These are phyloP conservation scores for Actinemys pallida DNA, from an alignment of 2,113 vertebrate genomes.

Conservation along the genomic window DNA sequence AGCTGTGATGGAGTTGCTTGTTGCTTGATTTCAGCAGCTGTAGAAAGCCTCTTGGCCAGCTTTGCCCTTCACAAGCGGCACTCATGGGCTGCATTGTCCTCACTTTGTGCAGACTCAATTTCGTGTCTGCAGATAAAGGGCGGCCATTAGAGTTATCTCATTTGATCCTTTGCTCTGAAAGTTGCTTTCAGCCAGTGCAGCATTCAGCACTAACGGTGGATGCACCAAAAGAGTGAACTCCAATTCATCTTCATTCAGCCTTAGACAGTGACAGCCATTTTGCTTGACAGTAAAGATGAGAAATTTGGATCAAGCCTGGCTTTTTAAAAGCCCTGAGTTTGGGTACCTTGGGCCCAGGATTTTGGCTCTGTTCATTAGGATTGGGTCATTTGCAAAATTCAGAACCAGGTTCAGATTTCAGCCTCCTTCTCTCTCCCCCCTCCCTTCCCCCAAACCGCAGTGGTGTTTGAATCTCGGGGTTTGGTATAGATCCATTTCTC, in stretches of 20 bases:
- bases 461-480: not conserved
- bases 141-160: slow-evolving; percentile 2
- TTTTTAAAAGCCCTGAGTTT: slow-evolving; percentile 31
- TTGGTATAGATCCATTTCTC: rapidly evolving
- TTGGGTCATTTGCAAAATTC: not conserved
- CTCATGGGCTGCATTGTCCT: not conserved
- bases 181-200: not conserved
- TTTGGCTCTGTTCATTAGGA: not conserved
- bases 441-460: rapidly evolving
- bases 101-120: rapidly evolving
- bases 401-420: not conserved
- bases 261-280: slow-evolving; percentile 68
- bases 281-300: slow-evolving; percentile 62
- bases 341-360: not conserved
- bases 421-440: not conserved
- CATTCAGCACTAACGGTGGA: slow-evolving; percentile 13
- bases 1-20: not conserved
- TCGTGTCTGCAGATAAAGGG: not conserved
- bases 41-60: not conserved
- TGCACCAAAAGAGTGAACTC: slow-evolving; percentile 38
- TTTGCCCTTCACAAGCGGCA: not conserved
- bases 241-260: slow-evolving; percentile 70
- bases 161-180: not conserved
- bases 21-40: not conserved
- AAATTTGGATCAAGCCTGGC: slow-evolving; percentile 45